These are phyloP conservation scores for Drosophila suzukii DNA, from an alignment of 1,140 invertebrate genomes.

Conservation along the genomic window DNA sequence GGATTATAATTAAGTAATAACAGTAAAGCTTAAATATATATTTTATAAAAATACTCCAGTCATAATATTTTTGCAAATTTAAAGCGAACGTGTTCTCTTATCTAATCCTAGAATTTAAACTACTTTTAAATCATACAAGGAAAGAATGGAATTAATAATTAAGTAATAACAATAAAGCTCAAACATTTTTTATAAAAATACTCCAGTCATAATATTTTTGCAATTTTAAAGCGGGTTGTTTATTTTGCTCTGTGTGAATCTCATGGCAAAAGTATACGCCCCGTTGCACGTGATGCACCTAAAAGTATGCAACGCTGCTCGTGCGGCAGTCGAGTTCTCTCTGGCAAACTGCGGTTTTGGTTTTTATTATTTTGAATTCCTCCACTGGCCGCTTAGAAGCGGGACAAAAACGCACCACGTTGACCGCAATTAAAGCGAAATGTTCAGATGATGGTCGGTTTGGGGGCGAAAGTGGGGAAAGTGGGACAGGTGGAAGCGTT, in stretches of 20 bases:
- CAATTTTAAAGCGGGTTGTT: no score
- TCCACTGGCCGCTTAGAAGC: conserved; percentile 47
- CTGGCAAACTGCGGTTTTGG: conserved; percentile 22
- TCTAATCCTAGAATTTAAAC: no score
- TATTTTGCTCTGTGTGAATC: conserved; percentile 12
- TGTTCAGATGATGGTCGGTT: conserved; percentile 30
- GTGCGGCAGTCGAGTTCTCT: conserved; percentile 7
- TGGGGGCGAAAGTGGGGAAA: conserved; percentile 21
- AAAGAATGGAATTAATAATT: no score
- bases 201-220: no score
- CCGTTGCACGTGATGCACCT: conserved; percentile 48
- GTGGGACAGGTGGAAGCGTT: conserved; percentile 24
- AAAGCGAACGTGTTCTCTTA: no score
- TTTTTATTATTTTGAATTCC: conserved; percentile 39
- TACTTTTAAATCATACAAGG: no score
- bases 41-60: no score
- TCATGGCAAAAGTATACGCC: conserved; percentile 52
- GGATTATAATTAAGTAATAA: no score
- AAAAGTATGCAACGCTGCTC: conserved; percentile 55
- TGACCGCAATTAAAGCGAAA: conserved; percentile 77
- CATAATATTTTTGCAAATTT: no score
- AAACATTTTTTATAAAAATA: no score
- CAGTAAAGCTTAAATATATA: no score
- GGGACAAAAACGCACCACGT: conserved; percentile 70
- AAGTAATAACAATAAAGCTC: no score